A percentile compares a stretch with the other conserved stretches of the same genome.
Evolutionary conservation across 1,140 invertebrate species (phyloP).

Genomic region (Pararge aegeria): DNA sequence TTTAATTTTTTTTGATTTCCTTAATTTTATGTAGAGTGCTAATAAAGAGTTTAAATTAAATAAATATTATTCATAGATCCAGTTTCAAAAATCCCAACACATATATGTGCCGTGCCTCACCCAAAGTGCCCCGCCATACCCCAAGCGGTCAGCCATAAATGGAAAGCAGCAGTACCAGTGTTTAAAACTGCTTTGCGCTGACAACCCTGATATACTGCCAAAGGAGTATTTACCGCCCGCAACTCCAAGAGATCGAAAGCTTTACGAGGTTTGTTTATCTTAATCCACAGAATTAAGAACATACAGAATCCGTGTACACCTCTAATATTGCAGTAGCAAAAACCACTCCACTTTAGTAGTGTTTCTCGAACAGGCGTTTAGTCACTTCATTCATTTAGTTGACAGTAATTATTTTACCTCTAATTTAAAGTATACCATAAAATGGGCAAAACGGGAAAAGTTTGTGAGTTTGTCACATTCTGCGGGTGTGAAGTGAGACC

Average conservation of each 20-base stretch:
- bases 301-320: too few relatives aligned
- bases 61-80: constrained; percentile 8
- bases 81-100: constrained; percentile 32
- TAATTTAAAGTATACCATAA: too few relatives aligned
- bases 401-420: too few relatives aligned
- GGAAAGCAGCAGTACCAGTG: constrained; percentile 45
- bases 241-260: constrained; percentile 42
- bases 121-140: constrained; percentile 32
- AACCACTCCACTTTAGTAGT: too few relatives aligned
- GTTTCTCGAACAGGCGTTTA: too few relatives aligned
- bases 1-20: too few relatives aligned
- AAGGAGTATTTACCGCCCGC: constrained; percentile 39
- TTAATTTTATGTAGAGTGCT: too few relatives aligned
- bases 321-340: too few relatives aligned
- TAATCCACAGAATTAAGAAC: background rate
- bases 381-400: too few relatives aligned
- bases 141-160: constrained; percentile 47
- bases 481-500: too few relatives aligned
- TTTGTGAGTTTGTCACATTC: too few relatives aligned
- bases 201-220: constrained; percentile 41
- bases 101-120: constrained; percentile 50
- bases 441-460: too few relatives aligned
- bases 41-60: background rate
- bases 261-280: constrained; percentile 43
- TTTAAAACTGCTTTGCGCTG: constrained; percentile 49